These are phyloP conservation scores for Pachyramphus minor DNA, from an alignment of 2,113 vertebrate species.

Conservation along the genomic window DNA sequence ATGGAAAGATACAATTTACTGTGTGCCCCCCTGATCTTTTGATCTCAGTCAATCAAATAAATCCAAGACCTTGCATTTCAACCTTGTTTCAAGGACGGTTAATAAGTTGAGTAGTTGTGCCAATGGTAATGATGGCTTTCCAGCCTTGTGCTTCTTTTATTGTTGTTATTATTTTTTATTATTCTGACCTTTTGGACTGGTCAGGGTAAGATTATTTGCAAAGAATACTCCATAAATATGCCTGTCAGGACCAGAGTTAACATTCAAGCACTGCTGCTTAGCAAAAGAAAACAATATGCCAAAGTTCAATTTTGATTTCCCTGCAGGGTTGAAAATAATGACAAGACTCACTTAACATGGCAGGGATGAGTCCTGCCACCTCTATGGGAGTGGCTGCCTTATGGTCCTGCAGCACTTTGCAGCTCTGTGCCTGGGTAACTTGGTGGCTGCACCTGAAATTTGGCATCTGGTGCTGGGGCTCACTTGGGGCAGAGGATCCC, in stretches of 20 bases:
- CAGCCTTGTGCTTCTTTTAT: neutral
- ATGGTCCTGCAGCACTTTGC: neutral
- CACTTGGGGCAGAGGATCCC: neutral
- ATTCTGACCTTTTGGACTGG: slow-evolving; percentile 19
- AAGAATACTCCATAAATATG: slow-evolving; percentile 18
- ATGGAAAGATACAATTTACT: neutral
- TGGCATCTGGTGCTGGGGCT: neutral
- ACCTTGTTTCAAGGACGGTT: neutral
- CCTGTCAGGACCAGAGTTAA: neutral
- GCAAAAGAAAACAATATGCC: slow-evolving; percentile 1
- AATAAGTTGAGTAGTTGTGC: neutral
- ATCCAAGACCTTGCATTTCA: slow-evolving; percentile 22
- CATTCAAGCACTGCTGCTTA: neutral
- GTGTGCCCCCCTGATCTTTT: slow-evolving; percentile 3
- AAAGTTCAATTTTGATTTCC: slow-evolving; percentile 1
- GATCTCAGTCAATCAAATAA: slow-evolving; percentile 46
- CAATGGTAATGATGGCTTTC: neutral
- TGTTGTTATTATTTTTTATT: neutral
- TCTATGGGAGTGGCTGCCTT: neutral
- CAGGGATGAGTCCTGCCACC: neutral
- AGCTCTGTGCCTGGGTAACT: neutral
- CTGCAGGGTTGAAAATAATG: slow-evolving; percentile 15
- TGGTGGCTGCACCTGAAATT: neutral
- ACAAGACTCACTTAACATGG: neutral
- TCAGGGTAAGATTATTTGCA: slow-evolving; percentile 41